phyloP scores from a whole-genome alignment of 2,888 invertebrate species.

The Liodrosophila aerea region DNA sequence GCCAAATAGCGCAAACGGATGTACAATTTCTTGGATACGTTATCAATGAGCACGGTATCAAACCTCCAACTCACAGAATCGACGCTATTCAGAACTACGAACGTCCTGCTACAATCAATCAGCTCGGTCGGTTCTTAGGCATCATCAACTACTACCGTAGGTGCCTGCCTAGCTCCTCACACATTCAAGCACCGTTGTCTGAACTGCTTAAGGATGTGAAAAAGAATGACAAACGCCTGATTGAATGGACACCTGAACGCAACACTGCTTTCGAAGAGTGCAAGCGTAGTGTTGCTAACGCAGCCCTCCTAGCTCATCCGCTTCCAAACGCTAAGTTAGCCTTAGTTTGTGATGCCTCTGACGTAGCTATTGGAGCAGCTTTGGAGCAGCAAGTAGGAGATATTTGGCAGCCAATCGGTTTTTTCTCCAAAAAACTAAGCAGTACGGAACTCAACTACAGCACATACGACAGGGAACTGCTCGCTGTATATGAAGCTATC shows the following conservation, averaged over 20 bases:
- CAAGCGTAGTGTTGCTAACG: no score
- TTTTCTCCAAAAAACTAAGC: slow-evolving; percentile 4
- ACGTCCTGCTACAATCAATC: neutral
- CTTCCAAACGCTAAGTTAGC: neutral
- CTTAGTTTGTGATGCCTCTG: neutral
- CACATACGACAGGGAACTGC: slow-evolving; percentile 15
- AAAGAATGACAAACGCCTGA: neutral
- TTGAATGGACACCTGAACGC: neutral
- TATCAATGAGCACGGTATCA: neutral
- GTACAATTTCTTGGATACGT: neutral
- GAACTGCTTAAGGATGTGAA: neutral
- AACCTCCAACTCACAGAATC: neutral
- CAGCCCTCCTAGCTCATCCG: no score
- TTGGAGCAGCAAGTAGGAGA: neutral
- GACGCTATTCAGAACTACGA: neutral
- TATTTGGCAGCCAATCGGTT: neutral
- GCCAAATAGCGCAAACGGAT: neutral
- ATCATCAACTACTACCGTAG: neutral
- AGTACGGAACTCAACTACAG: neutral
- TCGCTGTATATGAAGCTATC: slow-evolving; percentile 5
- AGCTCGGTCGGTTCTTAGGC: neutral
- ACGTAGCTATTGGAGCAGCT: neutral
- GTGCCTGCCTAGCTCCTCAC: neutral
- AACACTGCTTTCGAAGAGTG: no score
- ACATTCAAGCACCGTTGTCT: neutral